Conservation (phyloP, 2,113 vertebrate genomes). For the Dunckerocampus dactyliophorus region DNA sequence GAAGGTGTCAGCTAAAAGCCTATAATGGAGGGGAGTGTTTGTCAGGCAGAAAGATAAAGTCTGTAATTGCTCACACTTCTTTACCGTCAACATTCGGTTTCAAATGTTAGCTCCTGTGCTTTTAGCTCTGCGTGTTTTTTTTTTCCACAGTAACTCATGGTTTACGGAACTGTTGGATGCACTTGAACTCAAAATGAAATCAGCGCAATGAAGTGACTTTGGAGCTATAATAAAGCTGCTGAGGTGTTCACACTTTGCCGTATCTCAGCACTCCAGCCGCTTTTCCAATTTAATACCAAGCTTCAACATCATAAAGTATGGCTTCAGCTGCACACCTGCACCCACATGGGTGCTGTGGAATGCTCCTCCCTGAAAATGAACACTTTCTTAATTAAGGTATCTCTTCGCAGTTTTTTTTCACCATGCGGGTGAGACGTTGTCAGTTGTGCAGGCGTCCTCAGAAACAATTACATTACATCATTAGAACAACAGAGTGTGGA, state of each 20-base stretch:
- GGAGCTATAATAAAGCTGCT: slow-evolving; percentile 28
- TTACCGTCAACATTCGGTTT: slow-evolving; percentile 44
- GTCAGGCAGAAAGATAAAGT: slow-evolving; percentile 50
- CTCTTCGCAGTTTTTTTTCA: slow-evolving; percentile 18
- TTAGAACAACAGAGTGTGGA: not conserved
- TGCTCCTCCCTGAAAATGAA: slow-evolving; percentile 21
- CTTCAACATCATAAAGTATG: slow-evolving; percentile 3
- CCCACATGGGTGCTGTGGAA: slow-evolving; percentile 12
- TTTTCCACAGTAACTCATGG: slow-evolving; percentile 19
- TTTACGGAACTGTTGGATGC: slow-evolving; percentile 14
- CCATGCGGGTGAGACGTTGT: slow-evolving; percentile 26
- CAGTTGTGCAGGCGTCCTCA: slow-evolving; percentile 17
- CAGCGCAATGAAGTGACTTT: slow-evolving; percentile 21
- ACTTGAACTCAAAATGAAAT: not conserved
- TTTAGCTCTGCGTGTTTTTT: slow-evolving; percentile 17
- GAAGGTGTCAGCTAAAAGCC: slow-evolving; percentile 59
- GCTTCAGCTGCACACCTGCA: not conserved
- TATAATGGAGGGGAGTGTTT: slow-evolving; percentile 49
- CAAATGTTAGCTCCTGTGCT: slow-evolving; percentile 21
- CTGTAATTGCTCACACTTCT: slow-evolving; percentile 54
- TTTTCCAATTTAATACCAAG: slow-evolving; percentile 20
- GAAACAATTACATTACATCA: slow-evolving; percentile 13
- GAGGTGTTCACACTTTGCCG: slow-evolving; percentile 23
- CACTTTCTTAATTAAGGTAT: slow-evolving; percentile 40
- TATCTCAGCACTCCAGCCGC: slow-evolving; percentile 32